A percentile compares a stretch with the other conserved stretches of the same genome.
Conservation (phyloP, 2,797 vertebrate species). For the Urosaurus nigricauda region DNA sequence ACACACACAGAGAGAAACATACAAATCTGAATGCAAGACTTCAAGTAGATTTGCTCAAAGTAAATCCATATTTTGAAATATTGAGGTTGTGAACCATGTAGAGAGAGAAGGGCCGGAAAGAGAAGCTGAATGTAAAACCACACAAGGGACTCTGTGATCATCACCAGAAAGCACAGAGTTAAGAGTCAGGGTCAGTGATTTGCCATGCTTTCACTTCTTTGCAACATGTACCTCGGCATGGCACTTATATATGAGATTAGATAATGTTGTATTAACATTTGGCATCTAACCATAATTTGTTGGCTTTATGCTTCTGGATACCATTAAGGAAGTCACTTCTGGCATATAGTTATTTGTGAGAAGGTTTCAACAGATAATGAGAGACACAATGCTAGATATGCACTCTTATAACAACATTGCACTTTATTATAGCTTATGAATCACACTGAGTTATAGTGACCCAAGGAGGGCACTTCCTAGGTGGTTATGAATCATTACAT, state of each 20-base stretch:
- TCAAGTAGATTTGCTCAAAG: too few relatives aligned
- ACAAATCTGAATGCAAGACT: background rate
- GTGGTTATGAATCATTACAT: conserved; percentile 34
- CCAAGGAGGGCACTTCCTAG: conserved; percentile 22
- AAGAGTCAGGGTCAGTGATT: too few relatives aligned
- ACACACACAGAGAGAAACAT: too few relatives aligned
- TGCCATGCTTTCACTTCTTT: too few relatives aligned
- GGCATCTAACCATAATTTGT: background rate
- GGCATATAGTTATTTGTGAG: conserved; percentile 13
- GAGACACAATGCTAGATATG: background rate
- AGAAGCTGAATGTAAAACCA: background rate
- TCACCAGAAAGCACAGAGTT: background rate
- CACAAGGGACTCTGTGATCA: background rate
- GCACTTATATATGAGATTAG: background rate
- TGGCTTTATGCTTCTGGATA: conserved; percentile 5
- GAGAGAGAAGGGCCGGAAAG: background rate
- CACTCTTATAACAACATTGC: background rate
- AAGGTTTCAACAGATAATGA: conserved; percentile 29
- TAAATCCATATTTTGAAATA: background rate
- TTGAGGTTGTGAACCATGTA: background rate
- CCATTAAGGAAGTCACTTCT: conserved; percentile 7
- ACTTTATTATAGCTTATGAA: conserved; percentile 31
- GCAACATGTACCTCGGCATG: background rate
- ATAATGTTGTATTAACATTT: conserved; percentile 9
- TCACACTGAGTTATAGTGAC: conserved; percentile 34